Percentiles rank a stretch among this genome's conserved stretches.
phyloP scores from a whole-genome alignment of 2,113 vertebrate genomes.

The Myotis davidii region DNA sequence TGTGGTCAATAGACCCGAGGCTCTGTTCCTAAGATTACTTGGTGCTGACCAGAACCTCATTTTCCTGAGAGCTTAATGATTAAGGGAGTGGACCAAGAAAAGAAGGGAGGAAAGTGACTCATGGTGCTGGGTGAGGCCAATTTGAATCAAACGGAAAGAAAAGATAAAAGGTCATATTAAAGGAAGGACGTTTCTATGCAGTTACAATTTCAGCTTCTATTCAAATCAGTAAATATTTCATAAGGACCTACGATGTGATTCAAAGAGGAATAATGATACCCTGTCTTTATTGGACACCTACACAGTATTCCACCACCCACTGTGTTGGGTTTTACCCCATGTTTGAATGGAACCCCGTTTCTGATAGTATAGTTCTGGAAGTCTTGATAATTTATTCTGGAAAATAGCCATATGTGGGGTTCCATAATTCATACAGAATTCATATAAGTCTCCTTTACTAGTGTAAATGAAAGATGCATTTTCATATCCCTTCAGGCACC shows the following conservation, averaged over 20 bases:
- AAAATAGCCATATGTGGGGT: background rate
- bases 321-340: background rate
- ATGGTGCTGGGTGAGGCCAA: background rate
- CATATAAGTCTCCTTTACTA: background rate
- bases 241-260: background rate
- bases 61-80: background rate
- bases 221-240: slow-evolving; percentile 26
- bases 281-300: background rate
- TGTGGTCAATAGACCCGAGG: background rate
- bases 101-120: background rate
- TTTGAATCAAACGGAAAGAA: background rate
- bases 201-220: background rate
- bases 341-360: background rate
- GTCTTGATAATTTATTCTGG: background rate
- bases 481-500: background rate
- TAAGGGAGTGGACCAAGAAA: background rate
- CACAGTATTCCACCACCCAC: background rate
- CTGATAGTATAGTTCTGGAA: background rate
- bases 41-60: background rate
- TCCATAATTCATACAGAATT: background rate
- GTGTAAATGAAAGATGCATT: background rate
- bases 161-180: background rate
- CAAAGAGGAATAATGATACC: background rate
- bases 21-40: too few relatives aligned
- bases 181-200: background rate